Base-by-base conservation (phyloP, 2,888 invertebrate genomes). In the Spicauda simplicius region DNA sequence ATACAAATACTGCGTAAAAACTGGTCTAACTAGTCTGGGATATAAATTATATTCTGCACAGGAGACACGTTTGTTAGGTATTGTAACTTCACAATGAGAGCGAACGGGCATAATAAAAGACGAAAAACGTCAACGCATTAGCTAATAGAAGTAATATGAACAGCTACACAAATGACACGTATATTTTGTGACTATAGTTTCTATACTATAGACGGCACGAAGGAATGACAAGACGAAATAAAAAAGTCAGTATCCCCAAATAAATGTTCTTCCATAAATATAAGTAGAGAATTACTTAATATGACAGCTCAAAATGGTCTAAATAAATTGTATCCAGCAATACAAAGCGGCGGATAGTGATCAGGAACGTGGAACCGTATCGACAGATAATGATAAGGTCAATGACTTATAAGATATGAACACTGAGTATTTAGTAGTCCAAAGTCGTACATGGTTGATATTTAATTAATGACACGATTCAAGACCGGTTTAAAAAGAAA, bases 381-480 rank as follows among this genome's bases (percentile, higher is more conserved):
- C 68, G 57, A 55, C 53, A 63, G 73, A 70, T 71, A 72, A 70
- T 68, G 54, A 62, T 16, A 48, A 67, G 58, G 71, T 74, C 71
- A 74, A 65, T 67, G 72, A 73, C 68, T 71, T 72, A 52, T 20
- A 56, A 53, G 53, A 54, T 56, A 59, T 59, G 37, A 64, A 64
- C 50, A 66, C 45, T 14, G 45, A 45, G n/a, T 70, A 69, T 59
- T 70, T 57, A 68, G 63, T 41, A 65, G 67, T 72, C 69, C 55
- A 54, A 62, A 59, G 60, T 62, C 68, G 70, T 69, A 71, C 65
- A 41, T 57, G 60, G 25, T 71, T 70, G 64, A 68, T 71, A 69
- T 71, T 70, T 45, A 45, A 45, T 45, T 45, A 45, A 45, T 45
- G 45, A 45, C 45, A 45, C n/a, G 45, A 45, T 45, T 45, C 4